Conservation (phyloP, 2,797 vertebrate genomes). For the Pipistrellus nathusii region DNA sequence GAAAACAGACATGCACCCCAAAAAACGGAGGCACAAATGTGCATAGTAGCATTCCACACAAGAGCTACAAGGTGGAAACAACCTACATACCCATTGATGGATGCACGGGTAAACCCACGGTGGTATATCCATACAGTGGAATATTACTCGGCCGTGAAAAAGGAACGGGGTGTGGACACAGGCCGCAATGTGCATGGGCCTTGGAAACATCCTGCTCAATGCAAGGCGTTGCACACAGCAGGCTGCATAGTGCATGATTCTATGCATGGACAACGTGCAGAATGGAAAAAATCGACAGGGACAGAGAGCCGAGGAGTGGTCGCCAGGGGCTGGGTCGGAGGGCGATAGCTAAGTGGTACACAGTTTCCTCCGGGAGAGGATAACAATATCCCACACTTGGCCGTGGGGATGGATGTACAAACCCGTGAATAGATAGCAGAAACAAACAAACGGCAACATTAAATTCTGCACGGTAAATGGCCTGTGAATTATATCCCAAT, state of each 20-base stretch:
- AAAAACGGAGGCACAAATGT: fast-evolving
- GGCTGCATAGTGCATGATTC: fast-evolving
- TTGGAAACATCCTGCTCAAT: fast-evolving
- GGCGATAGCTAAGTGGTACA: neutral
- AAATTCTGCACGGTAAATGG: no score
- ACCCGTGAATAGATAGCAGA: neutral
- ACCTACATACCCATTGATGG: fast-evolving
- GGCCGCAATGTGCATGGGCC: fast-evolving
- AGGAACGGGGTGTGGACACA: fast-evolving
- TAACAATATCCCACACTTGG: neutral
- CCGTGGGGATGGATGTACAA: fast-evolving
- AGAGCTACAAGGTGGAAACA: neutral
- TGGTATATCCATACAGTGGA: fast-evolving
- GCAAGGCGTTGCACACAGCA: neutral
- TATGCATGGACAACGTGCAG: neutral
- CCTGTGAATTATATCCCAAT: no score
- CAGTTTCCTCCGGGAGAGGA: fast-evolving
- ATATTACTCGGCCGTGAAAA: neutral
- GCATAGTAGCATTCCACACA: fast-evolving
- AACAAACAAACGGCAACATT: no score
- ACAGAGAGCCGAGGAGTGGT: neutral
- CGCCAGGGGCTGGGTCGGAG: neutral
- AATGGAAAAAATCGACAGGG: neutral
- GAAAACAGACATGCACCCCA: no score
- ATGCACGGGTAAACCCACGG: fast-evolving